Percentiles rank a stretch among this genome's conserved stretches.
These are phyloP conservation scores for Pterois miles DNA, from an alignment of 2,797 vertebrate genomes.

Conservation along the genomic window DNA sequence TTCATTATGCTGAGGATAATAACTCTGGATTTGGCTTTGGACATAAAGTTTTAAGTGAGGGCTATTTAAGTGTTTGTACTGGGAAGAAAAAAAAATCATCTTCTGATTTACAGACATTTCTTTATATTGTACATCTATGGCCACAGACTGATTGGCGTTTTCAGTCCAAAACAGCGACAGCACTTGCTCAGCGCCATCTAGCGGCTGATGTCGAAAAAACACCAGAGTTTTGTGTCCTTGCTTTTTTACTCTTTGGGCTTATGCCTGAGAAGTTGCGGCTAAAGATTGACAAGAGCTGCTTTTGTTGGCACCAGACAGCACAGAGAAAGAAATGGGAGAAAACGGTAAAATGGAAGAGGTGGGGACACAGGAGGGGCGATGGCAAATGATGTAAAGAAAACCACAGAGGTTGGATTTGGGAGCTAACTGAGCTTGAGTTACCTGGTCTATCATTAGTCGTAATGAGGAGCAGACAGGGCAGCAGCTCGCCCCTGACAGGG, in stretches of 20 bases:
- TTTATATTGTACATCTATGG: too few species aligned
- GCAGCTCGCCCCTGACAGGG: neutral
- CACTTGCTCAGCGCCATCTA: too few species aligned
- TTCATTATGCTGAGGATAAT: too few species aligned
- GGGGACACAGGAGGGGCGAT: neutral
- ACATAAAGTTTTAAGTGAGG: too few species aligned
- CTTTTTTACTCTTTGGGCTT: neutral
- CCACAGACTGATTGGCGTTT: too few species aligned
- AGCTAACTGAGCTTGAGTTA: conserved; percentile 14
- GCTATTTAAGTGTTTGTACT: too few species aligned
- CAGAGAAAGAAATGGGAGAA: neutral
- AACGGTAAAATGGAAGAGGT: neutral
- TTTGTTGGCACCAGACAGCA: neutral
- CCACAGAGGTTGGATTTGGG: neutral
- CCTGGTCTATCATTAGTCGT: conserved; percentile 54
- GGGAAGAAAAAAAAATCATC: too few species aligned
- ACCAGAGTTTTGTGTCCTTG: too few species aligned
- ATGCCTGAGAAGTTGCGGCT: neutral
- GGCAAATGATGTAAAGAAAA: conserved; percentile 7
- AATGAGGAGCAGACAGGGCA: conserved; percentile 41
- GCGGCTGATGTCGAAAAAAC: too few species aligned
- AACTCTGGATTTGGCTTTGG: too few species aligned
- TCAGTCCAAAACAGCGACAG: too few species aligned
- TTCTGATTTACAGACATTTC: too few species aligned
- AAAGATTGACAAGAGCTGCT: neutral